Evolutionary conservation across 2,888 invertebrate genomes (phyloP), one percentile per base, ranked within the genome.

Genomic region (Panzeria rudis): DNA sequence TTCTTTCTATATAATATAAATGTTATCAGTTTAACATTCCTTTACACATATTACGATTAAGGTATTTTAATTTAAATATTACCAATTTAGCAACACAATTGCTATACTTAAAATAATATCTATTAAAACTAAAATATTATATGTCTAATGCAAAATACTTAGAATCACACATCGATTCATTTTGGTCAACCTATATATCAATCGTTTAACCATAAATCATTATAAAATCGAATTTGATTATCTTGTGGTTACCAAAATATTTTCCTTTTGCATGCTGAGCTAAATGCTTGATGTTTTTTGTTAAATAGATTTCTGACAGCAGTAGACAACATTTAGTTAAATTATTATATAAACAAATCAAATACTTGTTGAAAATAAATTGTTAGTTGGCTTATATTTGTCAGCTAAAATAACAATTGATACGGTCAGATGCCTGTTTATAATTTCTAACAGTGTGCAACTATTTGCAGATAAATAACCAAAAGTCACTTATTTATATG

Each of bases 351-450:
- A 72, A 77, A 71, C 56, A 77, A 77, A 83, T 83, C 76, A 56
- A 83, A 71, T 71, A 83, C 76, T 83, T 83, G 76, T 83, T 77
- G 71, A 83, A 59, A 64, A 64, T 77, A 66, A 56, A 56, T 72
- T 71, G 47, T 64, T 50, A 62, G 38, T 61, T 52, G n/a, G 35
- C 13, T 32, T 69, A 23, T 50, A 69, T 71, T 38, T 68, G 76
- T 64, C 64, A 62, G 62, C 47, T 71, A 35, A 62, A 52, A 68
- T n/a, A 76, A 68, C 35, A 59, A 38, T 59, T 62, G 56, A 25
- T 15, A n/a, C 20, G 5, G n/a, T 41, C 41, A 32, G 20, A 38
- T 56, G 23, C 23, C 4, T 44, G 23, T 68, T 81, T 68, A 29
- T 44, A 61, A 17, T 73, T 52, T 41, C 20, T 17, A 69, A 9